Evolutionary conservation across 2,888 invertebrate genomes (phyloP), one percentile per base, ranked within the genome.

Genomic region (Fragum sueziense): DNA sequence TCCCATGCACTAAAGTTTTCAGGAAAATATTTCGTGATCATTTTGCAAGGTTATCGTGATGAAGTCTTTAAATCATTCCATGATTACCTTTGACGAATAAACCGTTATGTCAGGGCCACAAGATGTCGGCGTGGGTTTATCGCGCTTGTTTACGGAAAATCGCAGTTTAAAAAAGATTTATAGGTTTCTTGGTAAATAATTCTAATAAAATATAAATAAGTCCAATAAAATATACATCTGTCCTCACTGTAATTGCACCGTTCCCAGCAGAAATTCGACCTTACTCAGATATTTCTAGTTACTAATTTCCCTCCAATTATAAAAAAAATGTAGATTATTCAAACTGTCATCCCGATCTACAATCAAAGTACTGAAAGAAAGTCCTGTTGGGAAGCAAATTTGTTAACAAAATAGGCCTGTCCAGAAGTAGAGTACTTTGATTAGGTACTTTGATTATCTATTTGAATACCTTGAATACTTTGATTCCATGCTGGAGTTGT

Each of bases 151-250:
- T 65, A 65, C 41, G 20, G 65, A 41, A 27, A 34, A 22, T 41
- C 41, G n/a, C 27, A 25, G 22, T 33, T 33, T 14, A 37, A 25
- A 41, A 1, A 14, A 27, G 65, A 65, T 65, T 65, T 65, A 65
- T 65, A 41, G 25, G 20, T 41, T 20, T 41, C 41, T 65, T 25
- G 41, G 33, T 22, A 65, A 65, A 25, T 41, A 22, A 65, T 65
- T 65, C 65, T 41, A 65, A 65, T 65, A 65, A 65, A 65, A 65
- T 65, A 65, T 41, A 65, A 37, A 65, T 65, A 37, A 41, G 65
- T 65, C 65, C 25, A n/a, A n/a, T n/a, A n/a, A n/a, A 65, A 65
- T 65, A 65, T 41, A 65, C 65, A 65, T 65, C 65, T 65, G 65
- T 65, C 65, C 25, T 65, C 41, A 20, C 20, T 2, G 6, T 65